These are phyloP conservation scores for Phoeniculus purpureus DNA, from an alignment of 2,797 vertebrate genomes.

Conservation along the genomic window DNA sequence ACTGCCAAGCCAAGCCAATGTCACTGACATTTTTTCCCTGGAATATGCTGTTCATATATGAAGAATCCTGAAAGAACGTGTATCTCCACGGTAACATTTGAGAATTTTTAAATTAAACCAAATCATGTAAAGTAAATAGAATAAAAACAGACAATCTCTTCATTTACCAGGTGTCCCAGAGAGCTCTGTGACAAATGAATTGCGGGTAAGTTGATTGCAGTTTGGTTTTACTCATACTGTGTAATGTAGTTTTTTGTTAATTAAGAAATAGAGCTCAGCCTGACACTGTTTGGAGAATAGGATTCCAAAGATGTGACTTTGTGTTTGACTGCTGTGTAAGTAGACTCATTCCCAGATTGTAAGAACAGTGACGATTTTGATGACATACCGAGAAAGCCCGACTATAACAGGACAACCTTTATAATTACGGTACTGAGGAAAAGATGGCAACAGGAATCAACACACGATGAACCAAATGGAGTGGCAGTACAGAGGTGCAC, in stretches of 20 bases:
- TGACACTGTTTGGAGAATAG: conserved; percentile 7
- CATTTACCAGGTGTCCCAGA: neutral
- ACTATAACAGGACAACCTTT: neutral
- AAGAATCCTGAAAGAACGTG: neutral
- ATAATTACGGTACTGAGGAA: neutral
- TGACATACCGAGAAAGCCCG: neutral
- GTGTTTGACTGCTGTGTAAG: conserved; percentile 40
- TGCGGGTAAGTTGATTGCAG: conserved; percentile 10
- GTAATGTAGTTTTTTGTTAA: conserved; percentile 33
- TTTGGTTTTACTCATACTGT: neutral
- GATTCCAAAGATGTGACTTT: conserved; percentile 47
- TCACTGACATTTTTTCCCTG: neutral
- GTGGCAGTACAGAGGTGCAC: neutral
- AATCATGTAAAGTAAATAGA: neutral
- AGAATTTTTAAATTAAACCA: neutral
- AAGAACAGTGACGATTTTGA: conserved; percentile 4
- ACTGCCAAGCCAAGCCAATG: neutral
- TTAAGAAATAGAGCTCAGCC: conserved; percentile 32
- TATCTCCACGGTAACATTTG: neutral
- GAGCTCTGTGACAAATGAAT: neutral
- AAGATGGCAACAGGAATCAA: neutral
- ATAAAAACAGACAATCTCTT: neutral
- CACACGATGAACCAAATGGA: neutral
- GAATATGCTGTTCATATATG: neutral
- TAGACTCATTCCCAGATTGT: neutral